A percentile compares a stretch with the other conserved stretches of the same genome.
These are phyloP conservation scores for Drosophila tanythrix DNA, from an alignment of 2,888 invertebrate genomes.

Conservation along the genomic window DNA sequence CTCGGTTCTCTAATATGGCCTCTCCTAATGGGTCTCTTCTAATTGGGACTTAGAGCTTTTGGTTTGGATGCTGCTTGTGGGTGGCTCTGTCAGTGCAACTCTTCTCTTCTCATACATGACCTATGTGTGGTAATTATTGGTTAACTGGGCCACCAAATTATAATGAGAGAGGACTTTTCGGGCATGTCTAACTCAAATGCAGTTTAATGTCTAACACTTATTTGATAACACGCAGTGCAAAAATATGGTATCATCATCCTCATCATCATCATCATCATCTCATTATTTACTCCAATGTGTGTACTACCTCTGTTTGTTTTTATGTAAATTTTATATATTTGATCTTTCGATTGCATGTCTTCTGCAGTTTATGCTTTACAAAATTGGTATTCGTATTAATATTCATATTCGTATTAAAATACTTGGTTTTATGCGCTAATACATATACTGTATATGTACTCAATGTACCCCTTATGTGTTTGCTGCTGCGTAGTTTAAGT, in stretches of 20 bases:
- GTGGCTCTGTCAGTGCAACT: constrained; percentile 36
- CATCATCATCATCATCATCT: constrained; percentile 23
- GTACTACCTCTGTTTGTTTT: constrained; percentile 7
- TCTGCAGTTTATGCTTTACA: constrained; percentile 18
- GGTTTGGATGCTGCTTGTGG: constrained; percentile 2
- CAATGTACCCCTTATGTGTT: constrained; percentile 31
- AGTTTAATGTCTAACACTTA: constrained; percentile 75
- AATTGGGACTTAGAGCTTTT: not conserved
- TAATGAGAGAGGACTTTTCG: constrained; percentile 9
- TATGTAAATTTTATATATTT: constrained; percentile 9
- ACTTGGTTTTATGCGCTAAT: constrained; percentile 24
- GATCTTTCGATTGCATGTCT: constrained; percentile 3
- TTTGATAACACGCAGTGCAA: constrained; percentile 75
- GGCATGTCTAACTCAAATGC: constrained; percentile 42
- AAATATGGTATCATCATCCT: constrained; percentile 62
- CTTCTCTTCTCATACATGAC: constrained; percentile 6
- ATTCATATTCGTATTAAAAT: constrained; percentile 19
- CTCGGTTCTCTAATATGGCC: constrained; percentile 19
- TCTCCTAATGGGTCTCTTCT: constrained; percentile 1
- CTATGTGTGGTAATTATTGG: constrained; percentile 13
- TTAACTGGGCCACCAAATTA: constrained; percentile 24
- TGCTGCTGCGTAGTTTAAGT: constrained; percentile 48
- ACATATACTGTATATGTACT: constrained; percentile 18
- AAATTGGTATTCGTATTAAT: constrained; percentile 25
- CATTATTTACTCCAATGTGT: constrained; percentile 26